Base-by-base conservation (phyloP, 2,113 vertebrate species). In the Recurvirostra avosetta region DNA sequence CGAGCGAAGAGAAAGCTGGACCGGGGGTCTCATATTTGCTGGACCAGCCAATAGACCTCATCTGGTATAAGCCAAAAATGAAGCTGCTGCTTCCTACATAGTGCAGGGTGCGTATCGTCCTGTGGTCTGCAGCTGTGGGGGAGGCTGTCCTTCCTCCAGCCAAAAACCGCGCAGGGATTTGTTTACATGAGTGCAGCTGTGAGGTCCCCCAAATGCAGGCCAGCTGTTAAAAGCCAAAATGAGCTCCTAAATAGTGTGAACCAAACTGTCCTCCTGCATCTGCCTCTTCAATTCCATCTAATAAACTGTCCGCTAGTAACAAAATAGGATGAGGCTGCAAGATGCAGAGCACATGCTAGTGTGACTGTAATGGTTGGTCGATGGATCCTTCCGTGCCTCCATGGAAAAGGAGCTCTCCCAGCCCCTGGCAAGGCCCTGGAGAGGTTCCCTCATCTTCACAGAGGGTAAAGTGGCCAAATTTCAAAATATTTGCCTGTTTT, bases 181-280 rank as follows among this genome's bases (percentile, higher is more conserved):
- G 93, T 80, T 93, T 84, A 89, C 77, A 78, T 84, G 91, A 55
- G 6, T 32, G 90, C 90, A 96, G 94, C 93, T 95, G 92, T 72
- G 72, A 94, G 86, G 43, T 84, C 61, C 62, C 47, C 36, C 91
- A 87, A 85, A 91, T 52, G 74, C 70, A 41, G 91, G 58, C 90
- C 93, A 96, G 92, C 66, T 93, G 83, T 25, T 82, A 18, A 47
- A 89, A 94, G 70, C 83, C 70, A 59, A 70, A 90, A 87, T 19
- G 76, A 92, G 56, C 41, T 94, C 66, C 62, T 70, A 73, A 93
- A 63, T 8, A 95, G 65, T 34, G 76, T 41, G 83, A 96, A 81
- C 72, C 27, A 19, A 96, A 53, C 36, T 50, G 52, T 65, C 58
- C 40, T 94, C 59, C 68, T 30, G 15, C 76, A 53, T 91, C 83